Percentiles rank a stretch among this genome's conserved stretches.
phyloP scores from a whole-genome alignment of 2,113 vertebrate genomes.

The Ariopsis seemanni region DNA sequence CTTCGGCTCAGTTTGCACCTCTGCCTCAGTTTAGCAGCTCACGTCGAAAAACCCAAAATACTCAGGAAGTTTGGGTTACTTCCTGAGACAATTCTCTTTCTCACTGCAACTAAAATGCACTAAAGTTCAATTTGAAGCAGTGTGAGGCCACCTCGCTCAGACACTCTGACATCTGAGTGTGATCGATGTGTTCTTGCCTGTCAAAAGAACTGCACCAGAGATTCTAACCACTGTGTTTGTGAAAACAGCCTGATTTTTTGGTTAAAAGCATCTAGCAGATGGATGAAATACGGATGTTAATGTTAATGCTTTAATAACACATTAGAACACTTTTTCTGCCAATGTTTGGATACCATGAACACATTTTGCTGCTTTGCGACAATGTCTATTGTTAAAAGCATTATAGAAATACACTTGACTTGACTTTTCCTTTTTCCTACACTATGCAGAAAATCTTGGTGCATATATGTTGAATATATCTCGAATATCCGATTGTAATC shows the following conservation, averaged over 20 bases:
- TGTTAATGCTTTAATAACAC: background rate
- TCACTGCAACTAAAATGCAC: background rate
- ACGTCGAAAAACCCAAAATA: background rate
- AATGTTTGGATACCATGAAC: background rate
- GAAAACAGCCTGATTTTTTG: background rate
- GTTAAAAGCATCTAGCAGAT: background rate
- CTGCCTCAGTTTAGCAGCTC: background rate
- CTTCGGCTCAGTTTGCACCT: background rate
- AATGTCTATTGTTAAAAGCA: too few relatives aligned
- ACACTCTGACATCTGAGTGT: background rate
- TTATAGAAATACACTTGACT: too few relatives aligned
- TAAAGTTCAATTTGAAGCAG: background rate
- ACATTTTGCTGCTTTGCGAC: background rate
- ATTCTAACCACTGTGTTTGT: background rate
- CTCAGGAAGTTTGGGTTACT: background rate
- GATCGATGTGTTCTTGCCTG: background rate
- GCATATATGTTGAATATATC: background rate
- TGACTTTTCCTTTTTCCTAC: background rate
- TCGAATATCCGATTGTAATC: background rate
- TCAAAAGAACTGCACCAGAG: background rate
- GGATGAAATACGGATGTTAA: background rate
- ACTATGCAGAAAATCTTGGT: background rate
- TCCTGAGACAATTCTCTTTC: background rate
- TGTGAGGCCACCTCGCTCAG: background rate
- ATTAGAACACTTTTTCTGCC: background rate